phyloP scores from a whole-genome alignment of 2,113 vertebrate species.

The Mastomys coucha region DNA sequence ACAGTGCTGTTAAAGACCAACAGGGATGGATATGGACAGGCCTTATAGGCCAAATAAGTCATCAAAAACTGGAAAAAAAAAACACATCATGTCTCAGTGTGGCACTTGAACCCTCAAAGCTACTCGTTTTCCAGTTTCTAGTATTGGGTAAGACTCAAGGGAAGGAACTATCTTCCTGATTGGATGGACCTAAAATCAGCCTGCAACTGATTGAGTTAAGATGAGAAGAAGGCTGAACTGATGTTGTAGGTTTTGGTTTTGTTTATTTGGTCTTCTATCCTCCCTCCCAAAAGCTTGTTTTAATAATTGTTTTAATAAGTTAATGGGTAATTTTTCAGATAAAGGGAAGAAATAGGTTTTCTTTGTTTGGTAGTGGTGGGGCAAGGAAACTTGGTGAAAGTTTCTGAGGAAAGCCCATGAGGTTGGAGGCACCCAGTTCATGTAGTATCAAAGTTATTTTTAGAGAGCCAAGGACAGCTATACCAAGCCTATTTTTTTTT shows the following conservation, averaged over 20 bases:
- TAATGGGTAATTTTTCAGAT: slow-evolving; percentile 22
- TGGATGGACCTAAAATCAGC: background rate
- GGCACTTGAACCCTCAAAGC: background rate
- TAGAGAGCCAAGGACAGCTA: slow-evolving; percentile 8
- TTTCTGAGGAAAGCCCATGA: background rate
- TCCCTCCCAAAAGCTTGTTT: background rate
- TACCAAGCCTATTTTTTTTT: slow-evolving; percentile 34
- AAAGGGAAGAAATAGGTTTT: background rate
- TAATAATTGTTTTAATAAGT: background rate
- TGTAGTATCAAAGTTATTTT: background rate
- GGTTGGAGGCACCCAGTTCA: background rate
- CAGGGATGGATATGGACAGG: background rate
- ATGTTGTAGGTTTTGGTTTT: background rate
- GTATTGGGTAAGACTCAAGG: background rate
- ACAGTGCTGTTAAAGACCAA: background rate
- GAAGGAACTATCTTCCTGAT: background rate
- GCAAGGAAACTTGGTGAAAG: background rate
- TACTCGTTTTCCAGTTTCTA: background rate
- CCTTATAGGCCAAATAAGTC: background rate
- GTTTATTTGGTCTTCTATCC: background rate
- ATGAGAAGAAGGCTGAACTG: background rate
- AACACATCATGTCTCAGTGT: background rate
- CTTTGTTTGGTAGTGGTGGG: background rate
- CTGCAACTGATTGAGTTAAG: slow-evolving; percentile 11
- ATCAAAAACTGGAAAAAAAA: background rate